Percentiles rank a stretch among this genome's conserved stretches.
These are phyloP conservation scores for Petrocephalus sullivani DNA, from an alignment of 2,797 vertebrate genomes.

Conservation along the genomic window DNA sequence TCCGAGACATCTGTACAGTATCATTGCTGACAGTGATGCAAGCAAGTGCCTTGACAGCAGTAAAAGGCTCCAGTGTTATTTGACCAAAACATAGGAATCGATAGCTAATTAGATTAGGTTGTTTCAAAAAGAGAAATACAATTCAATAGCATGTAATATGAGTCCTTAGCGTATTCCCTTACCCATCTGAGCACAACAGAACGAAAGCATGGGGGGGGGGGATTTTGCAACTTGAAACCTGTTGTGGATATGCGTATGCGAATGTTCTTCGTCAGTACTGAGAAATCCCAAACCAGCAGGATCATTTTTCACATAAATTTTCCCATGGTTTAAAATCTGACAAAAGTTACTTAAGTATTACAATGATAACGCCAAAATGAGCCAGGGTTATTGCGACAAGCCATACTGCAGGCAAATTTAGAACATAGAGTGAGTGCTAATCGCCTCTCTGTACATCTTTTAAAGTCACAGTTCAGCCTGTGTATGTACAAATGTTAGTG, in stretches of 20 bases:
- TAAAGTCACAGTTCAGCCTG: not conserved
- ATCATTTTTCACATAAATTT: not conserved
- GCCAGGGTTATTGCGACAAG: not conserved
- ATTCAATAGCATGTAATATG: constrained; percentile 38
- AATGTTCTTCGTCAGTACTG: not conserved
- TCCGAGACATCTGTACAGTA: constrained; percentile 30
- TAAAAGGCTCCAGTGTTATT: constrained; percentile 51
- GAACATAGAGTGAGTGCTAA: not conserved
- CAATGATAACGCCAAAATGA: not conserved
- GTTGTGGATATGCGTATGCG: not conserved
- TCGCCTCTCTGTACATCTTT: not conserved
- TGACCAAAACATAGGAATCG: constrained; percentile 39
- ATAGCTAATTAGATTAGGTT: constrained; percentile 37
- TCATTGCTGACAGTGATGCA: constrained; percentile 38
- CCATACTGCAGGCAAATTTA: not conserved
- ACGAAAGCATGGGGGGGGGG: constrained; percentile 31
- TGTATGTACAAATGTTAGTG: not conserved
- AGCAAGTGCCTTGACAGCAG: constrained; percentile 41
- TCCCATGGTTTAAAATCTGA: not conserved
- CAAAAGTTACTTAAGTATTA: not conserved
- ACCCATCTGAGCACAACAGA: constrained; percentile 31
- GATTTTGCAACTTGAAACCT: not conserved
- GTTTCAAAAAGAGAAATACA: constrained; percentile 37
- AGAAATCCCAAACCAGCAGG: not conserved
- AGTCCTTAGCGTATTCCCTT: constrained; percentile 28